These are phyloP conservation scores for Hoplostethus atlanticus DNA, from an alignment of 2,797 vertebrate genomes.

Conservation along the genomic window DNA sequence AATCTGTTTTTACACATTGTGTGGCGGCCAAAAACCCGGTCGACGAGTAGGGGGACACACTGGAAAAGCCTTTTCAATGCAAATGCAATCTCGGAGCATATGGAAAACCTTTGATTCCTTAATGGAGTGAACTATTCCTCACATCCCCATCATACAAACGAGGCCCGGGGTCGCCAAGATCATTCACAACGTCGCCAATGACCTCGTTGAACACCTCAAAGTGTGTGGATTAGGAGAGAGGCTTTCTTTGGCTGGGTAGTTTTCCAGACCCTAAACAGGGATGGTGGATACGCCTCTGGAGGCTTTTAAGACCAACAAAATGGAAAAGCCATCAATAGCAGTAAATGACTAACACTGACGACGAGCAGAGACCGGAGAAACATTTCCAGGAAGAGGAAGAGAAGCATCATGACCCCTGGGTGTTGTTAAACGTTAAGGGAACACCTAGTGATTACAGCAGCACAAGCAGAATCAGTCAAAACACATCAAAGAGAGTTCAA, in stretches of 20 bases:
- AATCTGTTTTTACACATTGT: constrained; percentile 76
- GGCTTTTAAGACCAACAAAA: constrained; percentile 58
- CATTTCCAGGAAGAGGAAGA: constrained; percentile 49
- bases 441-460: constrained; percentile 29
- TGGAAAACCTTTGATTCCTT: constrained; percentile 50
- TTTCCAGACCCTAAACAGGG: constrained; percentile 21
- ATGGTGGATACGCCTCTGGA: constrained; percentile 40
- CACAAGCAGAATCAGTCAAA: constrained; percentile 38
- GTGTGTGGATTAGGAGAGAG: constrained; percentile 38
- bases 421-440: constrained; percentile 39
- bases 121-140: constrained; percentile 40
- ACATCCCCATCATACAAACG: constrained; percentile 39
- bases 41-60: constrained; percentile 54
- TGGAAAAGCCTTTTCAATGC: constrained; percentile 58
- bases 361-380: constrained; percentile 30
- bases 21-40: constrained; percentile 59
- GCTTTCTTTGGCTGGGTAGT: constrained; percentile 10
- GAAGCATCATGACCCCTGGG: constrained; percentile 39
- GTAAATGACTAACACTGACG: constrained; percentile 45
- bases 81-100: constrained; percentile 55
- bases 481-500: constrained; percentile 29
- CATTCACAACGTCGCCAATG: constrained; percentile 37
- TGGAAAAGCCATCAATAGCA: constrained; percentile 68
- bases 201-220: constrained; percentile 46
- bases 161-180: constrained; percentile 15